These are phyloP conservation scores for Agriopis leucophaearia DNA, from an alignment of 2,888 invertebrate species.

Conservation along the genomic window DNA sequence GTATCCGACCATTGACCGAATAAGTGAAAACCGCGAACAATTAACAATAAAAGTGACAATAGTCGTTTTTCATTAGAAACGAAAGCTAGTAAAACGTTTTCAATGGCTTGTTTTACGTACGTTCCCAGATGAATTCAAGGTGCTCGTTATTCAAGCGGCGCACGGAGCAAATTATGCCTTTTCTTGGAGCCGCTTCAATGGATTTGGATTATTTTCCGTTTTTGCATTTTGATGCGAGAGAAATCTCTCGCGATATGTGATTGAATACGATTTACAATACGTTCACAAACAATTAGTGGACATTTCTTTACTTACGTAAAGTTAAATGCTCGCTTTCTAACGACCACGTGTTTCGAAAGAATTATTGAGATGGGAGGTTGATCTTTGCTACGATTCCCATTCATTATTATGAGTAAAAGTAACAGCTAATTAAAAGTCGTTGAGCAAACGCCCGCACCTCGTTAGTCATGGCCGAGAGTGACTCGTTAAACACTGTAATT, in stretches of 20 bases:
- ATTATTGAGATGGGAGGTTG: constrained; percentile 65
- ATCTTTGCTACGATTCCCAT: constrained; percentile 66
- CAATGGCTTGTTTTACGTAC: constrained; percentile 64
- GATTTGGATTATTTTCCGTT: constrained; percentile 71
- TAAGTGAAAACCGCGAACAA: constrained; percentile 61
- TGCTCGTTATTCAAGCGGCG: constrained; percentile 56
- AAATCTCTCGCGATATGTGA: constrained; percentile 56
- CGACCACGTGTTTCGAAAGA: constrained; percentile 57
- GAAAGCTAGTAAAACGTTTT: constrained; percentile 72
- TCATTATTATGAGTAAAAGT: constrained; percentile 77
- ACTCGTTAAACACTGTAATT: constrained; percentile 53
- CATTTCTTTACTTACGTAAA: constrained; percentile 41
- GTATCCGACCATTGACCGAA: constrained; percentile 56
- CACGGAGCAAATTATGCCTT: constrained; percentile 66
- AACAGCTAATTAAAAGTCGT: constrained; percentile 75
- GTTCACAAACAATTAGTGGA: constrained; percentile 38
- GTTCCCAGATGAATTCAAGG: constrained; percentile 65
- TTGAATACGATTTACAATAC: constrained; percentile 39
- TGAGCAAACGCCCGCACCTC: constrained; percentile 55
- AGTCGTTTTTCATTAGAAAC: constrained; percentile 67
- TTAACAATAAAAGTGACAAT: constrained; percentile 66
- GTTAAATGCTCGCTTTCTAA: constrained; percentile 72
- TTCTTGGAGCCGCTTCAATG: constrained; percentile 75
- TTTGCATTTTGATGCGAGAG: constrained; percentile 61
- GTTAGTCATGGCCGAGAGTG: constrained; percentile 76